Conservation (phyloP, 1,140 invertebrate genomes). For the Cotesia chilonis region DNA sequence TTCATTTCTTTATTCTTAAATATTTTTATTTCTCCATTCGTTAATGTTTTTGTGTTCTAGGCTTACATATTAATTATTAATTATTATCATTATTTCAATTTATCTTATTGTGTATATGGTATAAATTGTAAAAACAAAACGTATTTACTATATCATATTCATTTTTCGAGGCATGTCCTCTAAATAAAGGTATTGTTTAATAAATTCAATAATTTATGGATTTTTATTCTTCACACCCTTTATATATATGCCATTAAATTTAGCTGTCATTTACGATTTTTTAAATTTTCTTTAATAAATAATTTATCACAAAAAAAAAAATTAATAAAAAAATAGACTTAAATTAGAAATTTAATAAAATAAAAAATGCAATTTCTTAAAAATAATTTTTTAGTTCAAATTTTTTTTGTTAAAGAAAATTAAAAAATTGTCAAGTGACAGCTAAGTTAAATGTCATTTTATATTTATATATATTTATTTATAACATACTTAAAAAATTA, state of each 20-base stretch:
- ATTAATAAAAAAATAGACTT: too few species aligned
- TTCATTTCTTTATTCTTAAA: conserved; percentile 22
- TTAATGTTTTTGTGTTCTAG: conserved; percentile 28
- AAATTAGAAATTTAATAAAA: too few species aligned
- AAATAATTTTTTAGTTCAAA: too few species aligned
- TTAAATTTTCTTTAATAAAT: too few species aligned
- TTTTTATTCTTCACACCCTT: not conserved
- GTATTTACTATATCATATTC: conserved; percentile 59
- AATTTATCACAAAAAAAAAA: too few species aligned
- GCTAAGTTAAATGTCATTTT: too few species aligned
- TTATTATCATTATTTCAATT: conserved; percentile 33
- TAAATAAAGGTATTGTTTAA: conserved; percentile 58
- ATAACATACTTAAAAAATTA: not conserved
- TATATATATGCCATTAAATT: too few species aligned
- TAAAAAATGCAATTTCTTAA: too few species aligned
- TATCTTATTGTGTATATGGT: conserved; percentile 54
- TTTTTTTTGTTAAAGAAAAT: too few species aligned
- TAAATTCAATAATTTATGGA: conserved; percentile 53
- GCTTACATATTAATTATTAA: conserved; percentile 49
- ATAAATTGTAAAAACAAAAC: conserved; percentile 57
- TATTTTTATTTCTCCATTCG: conserved; percentile 26
- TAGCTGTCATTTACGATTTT: too few species aligned
- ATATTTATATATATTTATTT: not conserved
- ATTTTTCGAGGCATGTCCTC: conserved; percentile 51
- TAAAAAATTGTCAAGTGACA: too few species aligned